These are phyloP conservation scores for Acrobasis suavella DNA, from an alignment of 2,888 invertebrate species.

Conservation along the genomic window DNA sequence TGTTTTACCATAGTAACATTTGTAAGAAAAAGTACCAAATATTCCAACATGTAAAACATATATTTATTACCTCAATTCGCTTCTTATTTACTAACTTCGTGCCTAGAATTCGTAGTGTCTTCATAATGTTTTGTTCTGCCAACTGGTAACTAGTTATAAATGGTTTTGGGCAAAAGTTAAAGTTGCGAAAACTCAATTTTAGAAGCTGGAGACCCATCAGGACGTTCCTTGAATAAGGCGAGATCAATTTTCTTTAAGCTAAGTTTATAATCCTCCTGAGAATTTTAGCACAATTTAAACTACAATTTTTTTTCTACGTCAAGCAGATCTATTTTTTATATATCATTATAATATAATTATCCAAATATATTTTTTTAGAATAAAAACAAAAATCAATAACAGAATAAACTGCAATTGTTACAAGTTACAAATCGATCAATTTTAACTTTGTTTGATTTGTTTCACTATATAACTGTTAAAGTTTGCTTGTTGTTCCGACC, in stretches of 20 bases:
- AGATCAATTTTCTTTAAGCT: constrained; percentile 7
- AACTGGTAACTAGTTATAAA: constrained; percentile 24
- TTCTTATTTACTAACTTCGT: constrained; percentile 11
- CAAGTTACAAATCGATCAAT: too few relatives aligned
- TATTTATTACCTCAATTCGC: background rate
- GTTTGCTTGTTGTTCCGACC: too few relatives aligned
- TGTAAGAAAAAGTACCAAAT: background rate
- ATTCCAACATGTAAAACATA: background rate
- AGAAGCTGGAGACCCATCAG: constrained; percentile 16
- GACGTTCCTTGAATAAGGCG: constrained; percentile 16
- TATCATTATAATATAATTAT: too few relatives aligned
- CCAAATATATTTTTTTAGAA: too few relatives aligned
- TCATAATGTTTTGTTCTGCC: constrained; percentile 14
- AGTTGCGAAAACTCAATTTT: constrained; percentile 24
- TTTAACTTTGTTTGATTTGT: too few relatives aligned
- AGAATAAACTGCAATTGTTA: too few relatives aligned
- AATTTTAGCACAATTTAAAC: background rate
- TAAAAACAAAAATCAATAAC: too few relatives aligned
- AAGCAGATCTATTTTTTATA: too few relatives aligned
- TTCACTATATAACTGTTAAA: too few relatives aligned
- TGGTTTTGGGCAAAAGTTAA: constrained; percentile 24
- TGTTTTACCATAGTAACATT: background rate
- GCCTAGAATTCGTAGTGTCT: constrained; percentile 1
- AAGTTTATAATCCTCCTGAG: background rate
- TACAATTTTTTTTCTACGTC: too few relatives aligned